These are phyloP conservation scores for Aquatica leii DNA, from an alignment of 2,888 invertebrate species.

Conservation along the genomic window DNA sequence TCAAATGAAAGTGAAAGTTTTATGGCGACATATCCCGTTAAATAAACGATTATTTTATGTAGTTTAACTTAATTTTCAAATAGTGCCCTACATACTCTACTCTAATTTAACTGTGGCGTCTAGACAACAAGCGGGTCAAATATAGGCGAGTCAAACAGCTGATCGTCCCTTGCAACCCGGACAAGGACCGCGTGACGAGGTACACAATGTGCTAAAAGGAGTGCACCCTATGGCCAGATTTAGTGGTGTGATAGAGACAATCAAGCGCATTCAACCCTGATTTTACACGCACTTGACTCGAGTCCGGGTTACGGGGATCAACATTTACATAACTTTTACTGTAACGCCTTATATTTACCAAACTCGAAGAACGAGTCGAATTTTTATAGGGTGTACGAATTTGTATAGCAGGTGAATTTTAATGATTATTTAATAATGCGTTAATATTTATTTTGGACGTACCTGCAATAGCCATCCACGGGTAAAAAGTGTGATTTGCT, in stretches of 20 bases:
- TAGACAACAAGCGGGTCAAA: constrained; percentile 54
- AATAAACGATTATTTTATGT: background rate
- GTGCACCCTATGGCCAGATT: constrained; percentile 42
- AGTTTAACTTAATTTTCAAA: constrained; percentile 20
- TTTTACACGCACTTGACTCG: constrained; percentile 70
- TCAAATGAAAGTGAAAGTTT: no score
- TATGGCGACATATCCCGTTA: no score
- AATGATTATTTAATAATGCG: background rate
- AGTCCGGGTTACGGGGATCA: constrained; percentile 50
- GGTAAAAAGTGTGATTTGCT: constrained; percentile 94
- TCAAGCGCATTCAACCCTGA: constrained; percentile 61
- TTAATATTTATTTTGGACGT: constrained; percentile 16
- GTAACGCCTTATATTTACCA: constrained; percentile 44
- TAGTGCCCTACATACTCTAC: constrained; percentile 35
- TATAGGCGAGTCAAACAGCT: constrained; percentile 59
- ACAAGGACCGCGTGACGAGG: constrained; percentile 43
- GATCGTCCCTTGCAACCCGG: constrained; percentile 56
- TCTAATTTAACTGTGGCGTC: constrained; percentile 49
- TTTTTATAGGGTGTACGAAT: constrained; percentile 32
- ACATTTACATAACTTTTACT: constrained; percentile 56
- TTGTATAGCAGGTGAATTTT: constrained; percentile 3
- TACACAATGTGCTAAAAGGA: constrained; percentile 39
- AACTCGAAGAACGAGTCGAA: constrained; percentile 31
- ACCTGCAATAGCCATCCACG: constrained; percentile 99
- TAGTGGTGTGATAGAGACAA: constrained; percentile 53